Conservation (phyloP, 1,140 invertebrate genomes). For the Heliothis subflexa region DNA sequence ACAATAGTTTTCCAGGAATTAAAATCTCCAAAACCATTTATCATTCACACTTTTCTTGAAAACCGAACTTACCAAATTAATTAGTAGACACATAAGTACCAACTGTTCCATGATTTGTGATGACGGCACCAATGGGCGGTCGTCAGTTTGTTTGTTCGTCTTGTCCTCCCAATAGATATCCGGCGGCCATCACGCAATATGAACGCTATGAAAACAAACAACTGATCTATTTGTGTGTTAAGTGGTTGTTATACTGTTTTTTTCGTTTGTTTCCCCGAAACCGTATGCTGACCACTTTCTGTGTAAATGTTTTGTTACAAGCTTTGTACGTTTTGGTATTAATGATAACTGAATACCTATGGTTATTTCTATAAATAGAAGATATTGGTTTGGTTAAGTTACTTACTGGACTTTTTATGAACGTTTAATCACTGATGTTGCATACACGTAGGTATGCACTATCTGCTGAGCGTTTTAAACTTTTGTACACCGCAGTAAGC, state of each 20-base stretch:
- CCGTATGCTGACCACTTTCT: slow-evolving; percentile 44
- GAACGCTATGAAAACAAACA: slow-evolving; percentile 73
- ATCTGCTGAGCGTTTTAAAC: too few relatives aligned
- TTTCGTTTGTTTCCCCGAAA: slow-evolving; percentile 62
- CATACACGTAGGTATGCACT: too few relatives aligned
- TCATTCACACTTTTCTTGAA: too few relatives aligned
- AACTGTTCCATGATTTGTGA: slow-evolving; percentile 3
- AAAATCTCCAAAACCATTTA: too few relatives aligned
- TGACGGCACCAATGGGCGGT: slow-evolving; percentile 36
- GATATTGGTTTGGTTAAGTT: too few relatives aligned
- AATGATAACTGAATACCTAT: neutral
- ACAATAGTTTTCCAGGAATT: too few relatives aligned
- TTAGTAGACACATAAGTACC: neutral
- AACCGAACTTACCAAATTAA: too few relatives aligned
- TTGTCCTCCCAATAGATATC: slow-evolving; percentile 18
- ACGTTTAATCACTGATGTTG: too few relatives aligned
- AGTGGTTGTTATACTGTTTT: slow-evolving; percentile 62
- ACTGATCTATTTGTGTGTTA: slow-evolving; percentile 66
- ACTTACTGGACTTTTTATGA: too few relatives aligned
- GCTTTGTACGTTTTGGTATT: slow-evolving; percentile 23
- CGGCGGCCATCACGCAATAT: slow-evolving; percentile 48
- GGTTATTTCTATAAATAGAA: neutral
- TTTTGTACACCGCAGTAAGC: too few relatives aligned
- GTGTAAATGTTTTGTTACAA: slow-evolving; percentile 45
- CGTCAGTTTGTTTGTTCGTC: slow-evolving; percentile 14